phyloP scores from a whole-genome alignment of 2,888 invertebrate genomes.

The Prenolepis imparis region DNA sequence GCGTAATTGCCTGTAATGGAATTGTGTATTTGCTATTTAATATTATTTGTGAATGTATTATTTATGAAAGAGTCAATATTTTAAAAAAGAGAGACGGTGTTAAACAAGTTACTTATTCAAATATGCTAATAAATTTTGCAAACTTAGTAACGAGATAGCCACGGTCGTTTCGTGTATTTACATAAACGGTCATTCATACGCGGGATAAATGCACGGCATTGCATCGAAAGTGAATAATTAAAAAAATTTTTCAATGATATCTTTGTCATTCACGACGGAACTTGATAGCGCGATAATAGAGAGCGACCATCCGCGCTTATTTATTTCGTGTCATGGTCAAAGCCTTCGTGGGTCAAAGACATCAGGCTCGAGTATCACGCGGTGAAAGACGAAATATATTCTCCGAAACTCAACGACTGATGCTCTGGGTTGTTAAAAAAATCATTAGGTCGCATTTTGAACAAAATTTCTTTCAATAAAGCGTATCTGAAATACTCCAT shows the following conservation, averaged over 20 bases:
- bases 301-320: slow-evolving; percentile 64
- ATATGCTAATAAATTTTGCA: neutral
- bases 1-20: neutral
- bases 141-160: neutral
- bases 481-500: neutral
- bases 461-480: neutral
- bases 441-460: neutral
- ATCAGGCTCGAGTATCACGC: slow-evolving; percentile 51
- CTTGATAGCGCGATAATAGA: slow-evolving; percentile 64
- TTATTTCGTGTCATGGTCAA: slow-evolving; percentile 75
- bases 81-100: neutral
- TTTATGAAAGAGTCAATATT: neutral
- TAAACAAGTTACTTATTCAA: neutral
- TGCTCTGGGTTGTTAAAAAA: neutral
- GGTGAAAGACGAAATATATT: neutral
- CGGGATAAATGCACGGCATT: slow-evolving; percentile 7
- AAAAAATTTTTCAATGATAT: slow-evolving; percentile 38
- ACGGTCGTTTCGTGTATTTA: slow-evolving; percentile 1
- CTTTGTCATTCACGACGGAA: slow-evolving; percentile 48
- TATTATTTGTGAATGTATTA: neutral
- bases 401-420: neutral
- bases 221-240: slow-evolving; percentile 10
- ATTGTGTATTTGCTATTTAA: neutral
- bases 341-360: slow-evolving; percentile 75
- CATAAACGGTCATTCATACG: neutral